phyloP scores from a whole-genome alignment of 2,888 invertebrate species.

The Lobophora halterata region DNA sequence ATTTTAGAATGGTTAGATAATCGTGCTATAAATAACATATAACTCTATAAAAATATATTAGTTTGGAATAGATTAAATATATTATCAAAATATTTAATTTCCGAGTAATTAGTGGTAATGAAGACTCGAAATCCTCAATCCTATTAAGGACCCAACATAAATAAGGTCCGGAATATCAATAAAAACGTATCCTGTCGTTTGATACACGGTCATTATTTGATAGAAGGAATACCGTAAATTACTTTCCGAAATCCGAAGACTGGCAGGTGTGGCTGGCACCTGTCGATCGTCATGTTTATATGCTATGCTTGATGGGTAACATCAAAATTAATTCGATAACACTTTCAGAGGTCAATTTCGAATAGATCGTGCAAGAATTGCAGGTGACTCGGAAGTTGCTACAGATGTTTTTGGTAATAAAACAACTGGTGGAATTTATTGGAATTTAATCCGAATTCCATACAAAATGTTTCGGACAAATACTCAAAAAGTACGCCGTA shows the following conservation, averaged over 20 bases:
- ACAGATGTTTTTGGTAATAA: background rate
- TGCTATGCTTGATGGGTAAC: conserved; percentile 14
- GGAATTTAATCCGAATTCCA: too few species aligned
- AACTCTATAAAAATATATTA: too few species aligned
- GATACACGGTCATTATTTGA: conserved; percentile 21
- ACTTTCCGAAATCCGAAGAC: conserved; percentile 15
- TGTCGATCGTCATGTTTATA: conserved; percentile 16
- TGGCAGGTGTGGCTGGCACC: conserved; percentile 28
- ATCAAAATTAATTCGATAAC: conserved; percentile 24
- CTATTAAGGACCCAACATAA: conserved; percentile 15
- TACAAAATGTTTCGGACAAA: too few species aligned
- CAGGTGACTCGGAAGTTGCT: background rate
- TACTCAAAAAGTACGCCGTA: too few species aligned
- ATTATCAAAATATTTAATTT: too few species aligned
- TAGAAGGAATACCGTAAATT: conserved; percentile 20
- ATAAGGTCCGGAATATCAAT: conserved; percentile 18
- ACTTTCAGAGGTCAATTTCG: conserved; percentile 22
- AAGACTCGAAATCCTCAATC: conserved; percentile 8
- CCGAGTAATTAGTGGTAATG: too few species aligned
- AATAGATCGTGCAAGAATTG: conserved; percentile 12
- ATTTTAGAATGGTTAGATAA: too few species aligned
- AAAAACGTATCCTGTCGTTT: conserved; percentile 20
- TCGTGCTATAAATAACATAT: too few species aligned
- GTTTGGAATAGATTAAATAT: too few species aligned
- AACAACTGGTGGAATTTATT: conserved; percentile 12